Conservation (phyloP, 2,888 invertebrate species). For the Mesodorylaimus sp. region DNA sequence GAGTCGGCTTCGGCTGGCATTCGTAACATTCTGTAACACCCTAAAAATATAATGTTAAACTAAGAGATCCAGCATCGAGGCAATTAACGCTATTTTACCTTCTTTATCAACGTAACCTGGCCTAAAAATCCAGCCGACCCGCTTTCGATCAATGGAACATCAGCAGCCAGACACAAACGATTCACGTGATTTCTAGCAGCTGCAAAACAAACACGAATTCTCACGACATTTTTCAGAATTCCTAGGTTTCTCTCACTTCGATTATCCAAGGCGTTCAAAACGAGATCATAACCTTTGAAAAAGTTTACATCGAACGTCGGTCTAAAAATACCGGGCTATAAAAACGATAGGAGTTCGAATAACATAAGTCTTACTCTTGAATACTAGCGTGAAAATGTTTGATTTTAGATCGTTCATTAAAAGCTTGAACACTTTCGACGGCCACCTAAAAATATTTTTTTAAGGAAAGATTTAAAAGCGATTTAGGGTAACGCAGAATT, state of each 20-base stretch:
- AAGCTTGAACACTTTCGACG: slow-evolving; percentile 62
- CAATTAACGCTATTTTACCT: slow-evolving; percentile 21
- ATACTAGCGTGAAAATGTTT: slow-evolving; percentile 59
- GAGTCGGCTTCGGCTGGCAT: slow-evolving; percentile 71
- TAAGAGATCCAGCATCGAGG: background rate
- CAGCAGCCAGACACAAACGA: slow-evolving; percentile 86
- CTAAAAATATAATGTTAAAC: slow-evolving; percentile 38
- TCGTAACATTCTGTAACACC: slow-evolving; percentile 87
- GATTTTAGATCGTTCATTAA: slow-evolving; percentile 72
- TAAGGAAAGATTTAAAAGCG: background rate
- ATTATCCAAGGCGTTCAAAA: slow-evolving; percentile 92
- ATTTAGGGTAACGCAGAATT: background rate
- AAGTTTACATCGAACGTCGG: slow-evolving; percentile 58
- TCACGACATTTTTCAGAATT: background rate
- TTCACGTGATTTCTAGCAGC: slow-evolving; percentile 95
- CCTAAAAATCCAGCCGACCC: slow-evolving; percentile 93
- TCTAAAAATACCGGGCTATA: slow-evolving; percentile 13
- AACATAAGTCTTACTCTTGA: slow-evolving; percentile 55
- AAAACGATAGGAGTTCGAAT: slow-evolving; percentile 24
- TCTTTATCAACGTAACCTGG: slow-evolving; percentile 45
- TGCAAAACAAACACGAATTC: too few species aligned
- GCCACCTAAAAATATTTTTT: slow-evolving; percentile 48
- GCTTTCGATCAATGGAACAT: slow-evolving; percentile 81
- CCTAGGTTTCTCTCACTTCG: slow-evolving; percentile 34
- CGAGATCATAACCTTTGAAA: slow-evolving; percentile 71